Base-by-base conservation (phyloP, 2,113 vertebrate species). In the Rhinoptilus africanus region DNA sequence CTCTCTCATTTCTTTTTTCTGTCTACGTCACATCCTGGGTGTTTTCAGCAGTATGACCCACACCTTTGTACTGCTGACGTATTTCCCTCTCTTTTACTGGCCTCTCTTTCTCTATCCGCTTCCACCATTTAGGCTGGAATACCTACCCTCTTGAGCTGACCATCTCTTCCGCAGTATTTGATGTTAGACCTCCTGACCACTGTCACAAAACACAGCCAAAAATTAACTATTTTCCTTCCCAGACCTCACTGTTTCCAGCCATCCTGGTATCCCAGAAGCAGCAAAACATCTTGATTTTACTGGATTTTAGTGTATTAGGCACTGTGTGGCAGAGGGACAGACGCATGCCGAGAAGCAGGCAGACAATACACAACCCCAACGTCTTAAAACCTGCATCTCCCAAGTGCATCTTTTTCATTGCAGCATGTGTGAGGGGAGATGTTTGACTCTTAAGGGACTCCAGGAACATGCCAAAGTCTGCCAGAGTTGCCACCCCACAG, bases 281-380 rank as follows among this genome's bases (percentile, higher is more conserved):
- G 47, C 0, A 0, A 62, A 85, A 62, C 1, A 0, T 35, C 62
- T 69, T 76, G 50, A 30, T 16, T 4, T 79, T 59, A 34, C 43
- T 53, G 15, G 43, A 34, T 45, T 56, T 57, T 62, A 28, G n/a
- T 20, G 30, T 53, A 30, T 48, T 23, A 32, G 43, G 34, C 62
- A 32, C 34, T 0, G 0, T 23, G 22, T 35, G 34, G 34, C 41
- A 75, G 35, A 75, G 28, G 50, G 18, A 56, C 0, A 2, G 56
- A 43, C 0, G 1, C 1, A 0, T 34, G 60, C 50, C 43, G 48
- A 7, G 32, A 62, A 51, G 28, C 28, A 78, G 26, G 24, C 22
- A 60, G 80, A n/a, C 16, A 30, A 59, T 13, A 47, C 5, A 1
- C 41, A n/a, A 71, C 45, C 27, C 32, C 39, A 23, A 35, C 14